A percentile compares a stretch with the other conserved stretches of the same genome.
phyloP scores from a whole-genome alignment of 2,113 vertebrate genomes.

The Nesoenas mayeri region DNA sequence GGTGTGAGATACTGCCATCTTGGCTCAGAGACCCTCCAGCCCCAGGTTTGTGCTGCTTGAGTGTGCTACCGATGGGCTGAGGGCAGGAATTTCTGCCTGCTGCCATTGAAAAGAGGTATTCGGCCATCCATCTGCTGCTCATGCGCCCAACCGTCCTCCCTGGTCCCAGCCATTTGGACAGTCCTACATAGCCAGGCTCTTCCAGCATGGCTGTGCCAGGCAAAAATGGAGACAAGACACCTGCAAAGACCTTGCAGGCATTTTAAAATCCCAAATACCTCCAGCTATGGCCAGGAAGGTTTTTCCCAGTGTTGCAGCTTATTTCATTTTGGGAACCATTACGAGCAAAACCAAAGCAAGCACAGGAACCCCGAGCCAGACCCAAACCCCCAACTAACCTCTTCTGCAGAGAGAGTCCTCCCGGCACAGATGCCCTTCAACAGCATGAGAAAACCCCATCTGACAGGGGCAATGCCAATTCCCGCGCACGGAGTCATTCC shows the following conservation, averaged over 20 bases:
- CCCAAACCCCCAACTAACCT: background rate
- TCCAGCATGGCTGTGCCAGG: background rate
- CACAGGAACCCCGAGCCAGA: background rate
- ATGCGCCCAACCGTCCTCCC: background rate
- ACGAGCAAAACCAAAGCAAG: background rate
- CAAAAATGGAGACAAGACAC: background rate
- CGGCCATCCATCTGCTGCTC: background rate
- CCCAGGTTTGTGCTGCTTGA: background rate
- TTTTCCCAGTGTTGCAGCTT: background rate
- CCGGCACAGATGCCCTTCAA: rapidly evolving
- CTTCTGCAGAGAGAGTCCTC: background rate
- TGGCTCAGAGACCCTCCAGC: background rate
- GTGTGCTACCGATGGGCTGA: background rate
- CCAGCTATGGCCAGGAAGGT: background rate
- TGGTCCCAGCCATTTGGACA: background rate
- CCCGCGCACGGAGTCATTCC: background rate
- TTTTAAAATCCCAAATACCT: background rate
- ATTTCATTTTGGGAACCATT: background rate
- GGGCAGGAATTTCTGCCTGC: background rate
- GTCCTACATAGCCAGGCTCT: background rate
- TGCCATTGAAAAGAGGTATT: background rate
- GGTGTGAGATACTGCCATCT: background rate
- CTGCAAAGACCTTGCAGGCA: background rate
- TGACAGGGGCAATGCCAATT: background rate
- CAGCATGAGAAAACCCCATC: rapidly evolving